Conservation (phyloP, 2,113 vertebrate species). For the Syngnathus floridae region DNA sequence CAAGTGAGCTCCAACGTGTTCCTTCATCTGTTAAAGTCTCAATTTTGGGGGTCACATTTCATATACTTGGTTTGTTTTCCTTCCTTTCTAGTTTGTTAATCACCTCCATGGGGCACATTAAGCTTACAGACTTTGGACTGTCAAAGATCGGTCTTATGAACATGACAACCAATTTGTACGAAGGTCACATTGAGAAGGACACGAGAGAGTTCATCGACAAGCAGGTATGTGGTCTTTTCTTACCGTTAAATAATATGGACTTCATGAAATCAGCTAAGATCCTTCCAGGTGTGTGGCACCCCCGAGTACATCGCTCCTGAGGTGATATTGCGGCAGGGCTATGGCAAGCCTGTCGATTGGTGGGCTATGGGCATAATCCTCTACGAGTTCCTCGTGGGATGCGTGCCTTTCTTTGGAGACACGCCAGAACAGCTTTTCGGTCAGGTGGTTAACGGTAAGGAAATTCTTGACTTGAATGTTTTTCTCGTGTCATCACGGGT, state of each 20-base stretch:
- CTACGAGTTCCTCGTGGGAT: constrained; percentile 92
- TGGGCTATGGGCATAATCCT: constrained; percentile 95
- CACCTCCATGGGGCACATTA: constrained; percentile 94
- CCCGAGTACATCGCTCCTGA: constrained; percentile 94
- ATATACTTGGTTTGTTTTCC: constrained; percentile 7
- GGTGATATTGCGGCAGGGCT: constrained; percentile 90
- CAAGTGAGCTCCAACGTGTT: constrained; percentile 76
- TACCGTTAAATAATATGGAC: not conserved
- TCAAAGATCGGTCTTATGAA: constrained; percentile 96
- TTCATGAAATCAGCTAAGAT: not conserved
- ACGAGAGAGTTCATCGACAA: constrained; percentile 92
- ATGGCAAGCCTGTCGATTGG: constrained; percentile 94
- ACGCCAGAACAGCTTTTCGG: constrained; percentile 92
- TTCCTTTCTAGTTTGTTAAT: constrained; percentile 80
- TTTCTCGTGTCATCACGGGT: not conserved
- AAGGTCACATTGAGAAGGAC: constrained; percentile 92
- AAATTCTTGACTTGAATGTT: not conserved
- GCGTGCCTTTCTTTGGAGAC: constrained; percentile 93
- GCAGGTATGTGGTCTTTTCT: constrained; percentile 70
- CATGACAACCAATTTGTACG: constrained; percentile 95
- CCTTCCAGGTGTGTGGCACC: constrained; percentile 86
- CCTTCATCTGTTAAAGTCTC: not conserved
- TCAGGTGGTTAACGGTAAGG: constrained; percentile 90
- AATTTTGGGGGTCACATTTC: not conserved
- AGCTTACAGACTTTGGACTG: constrained; percentile 91